Percentiles rank a stretch among this genome's conserved stretches.
phyloP scores from a whole-genome alignment of 2,113 vertebrate species.

The Romanogobio albipinnatus region DNA sequence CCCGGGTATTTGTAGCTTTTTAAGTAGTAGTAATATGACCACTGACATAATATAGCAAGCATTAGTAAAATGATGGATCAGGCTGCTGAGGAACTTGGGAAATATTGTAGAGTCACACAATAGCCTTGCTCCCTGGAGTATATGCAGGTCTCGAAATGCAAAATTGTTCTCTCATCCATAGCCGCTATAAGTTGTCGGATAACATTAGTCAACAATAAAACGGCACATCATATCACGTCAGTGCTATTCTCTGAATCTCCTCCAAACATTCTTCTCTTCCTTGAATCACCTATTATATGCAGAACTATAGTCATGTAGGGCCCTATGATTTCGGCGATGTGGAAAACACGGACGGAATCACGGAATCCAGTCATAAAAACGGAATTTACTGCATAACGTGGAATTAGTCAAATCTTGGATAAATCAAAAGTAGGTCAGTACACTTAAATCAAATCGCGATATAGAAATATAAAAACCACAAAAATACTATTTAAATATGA shows the following conservation, averaged over 20 bases:
- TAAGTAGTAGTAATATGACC: background rate
- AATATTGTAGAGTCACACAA: background rate
- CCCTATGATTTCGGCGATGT: too few species aligned
- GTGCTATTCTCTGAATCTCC: background rate
- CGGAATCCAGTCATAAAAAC: too few species aligned
- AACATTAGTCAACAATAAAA: background rate
- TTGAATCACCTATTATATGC: background rate
- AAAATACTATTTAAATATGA: too few species aligned
- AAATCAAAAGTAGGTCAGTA: too few species aligned
- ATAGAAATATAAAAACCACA: too few species aligned
- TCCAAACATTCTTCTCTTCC: background rate
- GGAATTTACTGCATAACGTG: too few species aligned
- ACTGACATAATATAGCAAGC: background rate
- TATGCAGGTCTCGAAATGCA: background rate
- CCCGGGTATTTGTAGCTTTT: background rate
- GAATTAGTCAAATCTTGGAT: too few species aligned
- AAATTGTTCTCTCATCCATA: background rate
- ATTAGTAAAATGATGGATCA: background rate
- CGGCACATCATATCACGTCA: background rate
- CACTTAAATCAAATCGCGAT: too few species aligned
- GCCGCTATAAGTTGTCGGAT: background rate
- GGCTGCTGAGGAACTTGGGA: background rate
- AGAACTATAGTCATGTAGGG: background rate
- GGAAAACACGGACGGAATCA: too few species aligned
- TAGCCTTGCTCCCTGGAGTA: slow-evolving; percentile 9